These are phyloP conservation scores for Mamestra configurata DNA, from an alignment of 1,140 invertebrate genomes.

Conservation along the genomic window DNA sequence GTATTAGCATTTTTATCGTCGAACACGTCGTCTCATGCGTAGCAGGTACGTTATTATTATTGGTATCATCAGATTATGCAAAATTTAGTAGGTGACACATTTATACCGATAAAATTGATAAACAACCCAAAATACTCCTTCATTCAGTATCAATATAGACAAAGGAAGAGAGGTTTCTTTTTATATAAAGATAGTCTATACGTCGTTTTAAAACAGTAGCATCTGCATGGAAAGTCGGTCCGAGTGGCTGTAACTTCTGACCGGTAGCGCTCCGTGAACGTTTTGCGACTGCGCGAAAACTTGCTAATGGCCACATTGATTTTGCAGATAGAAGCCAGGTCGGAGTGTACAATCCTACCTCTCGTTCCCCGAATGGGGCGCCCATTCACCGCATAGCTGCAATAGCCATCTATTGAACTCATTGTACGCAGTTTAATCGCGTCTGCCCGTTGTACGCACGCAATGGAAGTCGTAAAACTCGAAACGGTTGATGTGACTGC, in stretches of 20 bases:
- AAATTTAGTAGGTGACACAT: constrained; percentile 38
- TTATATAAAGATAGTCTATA: background rate
- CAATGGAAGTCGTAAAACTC: constrained; percentile 61
- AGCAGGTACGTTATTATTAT: constrained; percentile 52
- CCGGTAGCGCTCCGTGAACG: constrained; percentile 74
- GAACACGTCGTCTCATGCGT: constrained; percentile 37
- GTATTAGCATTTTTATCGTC: constrained; percentile 56
- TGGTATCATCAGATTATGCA: constrained; percentile 41
- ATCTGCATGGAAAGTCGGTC: constrained; percentile 64
- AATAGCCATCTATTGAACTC: constrained; percentile 54
- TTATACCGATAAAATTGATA: constrained; percentile 34
- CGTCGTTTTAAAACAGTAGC: constrained; percentile 43
- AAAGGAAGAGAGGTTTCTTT: background rate
- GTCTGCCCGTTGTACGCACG: constrained; percentile 49
- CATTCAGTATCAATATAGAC: background rate
- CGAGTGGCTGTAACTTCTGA: constrained; percentile 65
- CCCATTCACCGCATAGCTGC: constrained; percentile 53
- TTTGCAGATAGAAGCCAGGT: constrained; percentile 87
- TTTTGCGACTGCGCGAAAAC: constrained; percentile 87
- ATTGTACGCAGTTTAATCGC: constrained; percentile 45
- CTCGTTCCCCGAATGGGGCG: constrained; percentile 59
- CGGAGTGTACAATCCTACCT: constrained; percentile 79
- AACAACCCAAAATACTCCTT: background rate
- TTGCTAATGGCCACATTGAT: constrained; percentile 88
- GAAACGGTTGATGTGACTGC: constrained; percentile 50